Percentiles rank a stretch among this genome's conserved stretches.
Conservation (phyloP, 2,888 invertebrate genomes). For the Metellina segmentata region DNA sequence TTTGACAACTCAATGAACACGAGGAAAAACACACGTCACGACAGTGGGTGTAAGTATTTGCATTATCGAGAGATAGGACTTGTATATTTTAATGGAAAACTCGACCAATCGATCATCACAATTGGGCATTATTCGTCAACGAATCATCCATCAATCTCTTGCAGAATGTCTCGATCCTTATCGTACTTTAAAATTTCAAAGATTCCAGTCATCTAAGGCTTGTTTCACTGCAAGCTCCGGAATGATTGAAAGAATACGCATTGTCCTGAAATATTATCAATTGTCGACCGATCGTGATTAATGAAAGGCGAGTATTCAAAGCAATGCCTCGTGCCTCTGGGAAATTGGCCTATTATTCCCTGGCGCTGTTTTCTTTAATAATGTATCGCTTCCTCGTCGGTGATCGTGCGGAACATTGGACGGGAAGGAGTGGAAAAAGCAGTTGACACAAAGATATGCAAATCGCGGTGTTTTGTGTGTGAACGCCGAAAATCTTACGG, state of each 20-base stretch:
- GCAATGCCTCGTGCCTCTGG: slow-evolving; percentile 8
- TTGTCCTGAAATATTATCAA: too few species aligned
- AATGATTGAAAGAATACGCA: too few species aligned
- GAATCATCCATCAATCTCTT: neutral
- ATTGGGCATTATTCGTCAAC: too few species aligned
- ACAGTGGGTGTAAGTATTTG: neutral
- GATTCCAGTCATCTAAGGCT: too few species aligned
- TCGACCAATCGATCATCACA: neutral
- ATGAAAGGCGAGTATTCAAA: slow-evolving; percentile 16
- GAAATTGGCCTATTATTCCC: slow-evolving; percentile 17
- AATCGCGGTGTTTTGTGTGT: neutral
- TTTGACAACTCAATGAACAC: neutral
- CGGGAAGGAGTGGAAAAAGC: neutral
- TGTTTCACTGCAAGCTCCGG: too few species aligned
- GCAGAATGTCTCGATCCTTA: neutral
- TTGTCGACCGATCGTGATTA: slow-evolving; percentile 4
- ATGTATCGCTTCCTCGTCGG: slow-evolving; percentile 15
- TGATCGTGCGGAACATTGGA: slow-evolving; percentile 19
- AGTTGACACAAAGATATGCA: neutral
- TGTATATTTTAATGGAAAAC: neutral
- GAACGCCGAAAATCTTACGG: neutral
- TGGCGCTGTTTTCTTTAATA: neutral
- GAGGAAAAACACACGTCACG: neutral
- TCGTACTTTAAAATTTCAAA: too few species aligned
- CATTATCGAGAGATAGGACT: neutral